A percentile compares a stretch with the other conserved stretches of the same genome.
Evolutionary conservation across 2,797 vertebrate species (phyloP).

Genomic region (Mycteria americana): DNA sequence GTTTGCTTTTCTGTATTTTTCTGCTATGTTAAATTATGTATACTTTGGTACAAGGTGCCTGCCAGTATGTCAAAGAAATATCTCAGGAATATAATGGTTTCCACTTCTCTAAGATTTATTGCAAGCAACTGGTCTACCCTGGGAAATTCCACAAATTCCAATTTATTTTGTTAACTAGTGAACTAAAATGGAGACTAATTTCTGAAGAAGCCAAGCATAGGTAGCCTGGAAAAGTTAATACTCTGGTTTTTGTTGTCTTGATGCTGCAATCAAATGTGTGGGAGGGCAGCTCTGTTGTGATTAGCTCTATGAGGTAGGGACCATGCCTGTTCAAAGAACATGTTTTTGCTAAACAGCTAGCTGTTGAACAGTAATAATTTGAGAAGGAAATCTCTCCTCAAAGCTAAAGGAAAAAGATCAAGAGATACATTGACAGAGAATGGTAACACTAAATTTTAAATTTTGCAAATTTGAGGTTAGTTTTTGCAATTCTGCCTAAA

Average conservation of each 20-base stretch:
- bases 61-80: not conserved
- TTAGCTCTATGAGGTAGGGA: not conserved
- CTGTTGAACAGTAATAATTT: not conserved
- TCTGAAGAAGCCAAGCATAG: not conserved
- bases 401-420: not conserved
- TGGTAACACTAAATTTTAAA: not conserved
- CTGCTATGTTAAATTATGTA: not conserved
- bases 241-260: not conserved
- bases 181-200: not conserved
- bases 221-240: not conserved
- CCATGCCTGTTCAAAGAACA: not conserved
- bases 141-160: not conserved
- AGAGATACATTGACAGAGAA: not conserved
- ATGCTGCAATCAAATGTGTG: not conserved
- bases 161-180: not conserved
- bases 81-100: not conserved
- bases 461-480: not conserved
- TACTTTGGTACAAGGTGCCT: not conserved
- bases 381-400: not conserved
- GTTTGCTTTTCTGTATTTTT: not conserved
- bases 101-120: not conserved
- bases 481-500: conserved; percentile 1
- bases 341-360: not conserved
- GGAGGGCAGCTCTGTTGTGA: not conserved
- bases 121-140: not conserved